Evolutionary conservation across 2,797 vertebrate species (phyloP), one percentile per base, ranked within the genome.

Genomic region (Poecile montanus): DNA sequence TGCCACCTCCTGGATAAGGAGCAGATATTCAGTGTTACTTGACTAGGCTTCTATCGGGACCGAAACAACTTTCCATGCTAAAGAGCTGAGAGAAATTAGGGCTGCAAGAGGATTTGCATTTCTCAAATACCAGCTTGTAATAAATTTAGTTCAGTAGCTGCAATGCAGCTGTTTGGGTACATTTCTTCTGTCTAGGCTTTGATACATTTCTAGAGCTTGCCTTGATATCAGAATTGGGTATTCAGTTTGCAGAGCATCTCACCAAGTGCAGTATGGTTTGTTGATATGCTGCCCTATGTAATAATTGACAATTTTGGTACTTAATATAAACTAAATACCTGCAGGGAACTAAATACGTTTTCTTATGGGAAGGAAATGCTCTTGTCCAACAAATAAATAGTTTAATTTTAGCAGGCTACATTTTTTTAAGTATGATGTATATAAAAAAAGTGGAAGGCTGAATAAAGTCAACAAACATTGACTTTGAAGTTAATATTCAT

Each of bases 1-100:
- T 95, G 92, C 94, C 94, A 90, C 58, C 87, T 97, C 30, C 94
- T 94, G 94, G 91, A 56, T 89, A n/a, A 60, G 27, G 15, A 61
- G 27, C 36, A 18, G 26, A 62, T 73, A 65, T 14, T 50, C 51
- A 9, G 11, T 23, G 40, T 68, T 72, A 45, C 26, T 56, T 45
- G 36, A 16, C 30, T 30, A 76, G 54, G 42, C 21, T 7, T 21
- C 5, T 71, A 1, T 47, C n/a, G 56, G 19, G 48, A 32, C 56
- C 53, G 44, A 50, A 56, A 45, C 20, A 34, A 30, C 16, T 83
- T 58, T 10, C 45, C 44, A 20, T 29, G 42, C 56, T 62, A 60
- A 2, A 53, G 17, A n/a, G 16, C 72, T 81, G 84, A 19, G 54
- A 40, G 66, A 22, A 81, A 80, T 26, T 18, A 47, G 51, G 60